Conservation (phyloP, 2,113 vertebrate genomes). For the Tichodroma muraria region DNA sequence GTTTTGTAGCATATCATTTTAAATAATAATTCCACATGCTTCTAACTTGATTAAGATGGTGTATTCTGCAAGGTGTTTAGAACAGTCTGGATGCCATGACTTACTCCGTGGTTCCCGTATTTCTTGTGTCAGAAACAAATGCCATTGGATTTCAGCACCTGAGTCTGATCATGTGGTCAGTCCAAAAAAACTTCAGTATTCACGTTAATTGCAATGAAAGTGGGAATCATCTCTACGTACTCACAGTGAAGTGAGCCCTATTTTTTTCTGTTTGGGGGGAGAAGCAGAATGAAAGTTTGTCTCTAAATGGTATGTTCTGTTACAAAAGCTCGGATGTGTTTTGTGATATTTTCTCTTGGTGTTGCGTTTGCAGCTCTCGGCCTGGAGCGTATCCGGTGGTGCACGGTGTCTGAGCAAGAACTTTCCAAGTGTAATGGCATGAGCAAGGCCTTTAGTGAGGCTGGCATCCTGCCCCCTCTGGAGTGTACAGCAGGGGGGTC, state of each 20-base stretch:
- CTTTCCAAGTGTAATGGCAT: slow-evolving; percentile 81
- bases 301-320: not conserved
- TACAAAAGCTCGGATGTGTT: not conserved
- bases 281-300: not conserved
- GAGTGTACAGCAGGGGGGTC: slow-evolving; percentile 69
- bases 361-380: slow-evolving; percentile 60
- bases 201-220: not conserved
- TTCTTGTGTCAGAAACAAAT: not conserved
- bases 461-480: slow-evolving; percentile 74
- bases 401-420: slow-evolving; percentile 78
- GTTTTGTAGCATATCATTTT: not conserved
- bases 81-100: not conserved
- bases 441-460: slow-evolving; percentile 75
- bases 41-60: not conserved
- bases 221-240: not conserved
- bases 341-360: not conserved
- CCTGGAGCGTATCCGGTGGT: slow-evolving; percentile 80
- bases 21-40: not conserved
- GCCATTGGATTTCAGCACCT: not conserved
- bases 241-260: not conserved
- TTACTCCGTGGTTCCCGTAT: fast-evolving
- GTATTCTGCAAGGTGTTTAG: not conserved
- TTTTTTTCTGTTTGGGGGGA: not conserved
- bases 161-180: not conserved
- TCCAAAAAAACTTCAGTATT: not conserved